phyloP scores from a whole-genome alignment of 2,888 invertebrate genomes.

The Tetrapedia diversipes region DNA sequence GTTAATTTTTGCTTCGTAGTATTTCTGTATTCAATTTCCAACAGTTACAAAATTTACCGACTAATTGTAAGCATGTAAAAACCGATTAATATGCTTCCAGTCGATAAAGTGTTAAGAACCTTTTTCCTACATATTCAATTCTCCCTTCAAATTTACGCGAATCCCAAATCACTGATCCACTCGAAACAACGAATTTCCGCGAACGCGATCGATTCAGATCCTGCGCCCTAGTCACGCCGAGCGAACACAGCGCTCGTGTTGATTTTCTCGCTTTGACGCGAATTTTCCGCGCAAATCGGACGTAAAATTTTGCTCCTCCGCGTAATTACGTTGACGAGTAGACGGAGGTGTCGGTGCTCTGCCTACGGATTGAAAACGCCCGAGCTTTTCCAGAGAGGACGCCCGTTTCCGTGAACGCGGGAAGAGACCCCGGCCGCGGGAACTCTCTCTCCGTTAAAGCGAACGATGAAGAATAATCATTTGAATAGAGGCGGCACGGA shows the following conservation, averaged over 20 bases:
- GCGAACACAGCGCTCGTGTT: background rate
- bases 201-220: background rate
- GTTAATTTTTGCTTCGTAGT: no score
- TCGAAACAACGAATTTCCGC: background rate
- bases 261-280: constrained; percentile 20
- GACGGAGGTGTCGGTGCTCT: constrained; percentile 33
- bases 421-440: constrained; percentile 1
- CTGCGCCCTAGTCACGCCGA: no score
- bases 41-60: no score
- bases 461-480: constrained; percentile 71
- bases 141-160: background rate
- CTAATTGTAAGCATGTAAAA: no score
- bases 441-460: constrained; percentile 25
- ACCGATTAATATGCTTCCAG: no score
- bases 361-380: constrained; percentile 36
- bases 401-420: constrained; percentile 16
- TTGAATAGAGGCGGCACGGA: constrained; percentile 68
- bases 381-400: constrained; percentile 20
- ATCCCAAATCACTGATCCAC: background rate
- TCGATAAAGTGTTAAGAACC: no score
- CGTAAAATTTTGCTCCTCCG: constrained; percentile 63
- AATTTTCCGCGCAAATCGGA: constrained; percentile 59
- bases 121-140: no score
- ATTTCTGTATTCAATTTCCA: no score
- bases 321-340: constrained; percentile 59